Evolutionary conservation across 2,888 invertebrate species (phyloP), one percentile per base, ranked within the genome.

Genomic region (Hedya salicella): DNA sequence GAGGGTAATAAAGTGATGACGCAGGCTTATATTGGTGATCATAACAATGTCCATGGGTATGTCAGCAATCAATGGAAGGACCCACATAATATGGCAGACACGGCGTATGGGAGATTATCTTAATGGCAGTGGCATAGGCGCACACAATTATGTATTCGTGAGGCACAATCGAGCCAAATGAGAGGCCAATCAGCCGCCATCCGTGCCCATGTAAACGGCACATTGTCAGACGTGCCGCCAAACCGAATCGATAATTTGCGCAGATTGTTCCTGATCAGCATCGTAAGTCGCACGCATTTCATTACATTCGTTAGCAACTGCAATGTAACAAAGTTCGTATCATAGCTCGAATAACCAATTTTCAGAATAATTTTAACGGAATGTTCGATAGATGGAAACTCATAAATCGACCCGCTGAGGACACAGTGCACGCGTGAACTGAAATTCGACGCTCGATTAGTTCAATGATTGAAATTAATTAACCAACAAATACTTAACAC

Each of bases 111-210:
- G 74, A 87, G 88, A 91, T 91, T 90, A 91, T 88, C 89, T 88
- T 87, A 88, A 90, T 88, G 85, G 83, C 73, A 71, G 71, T 77
- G 80, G 77, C 78, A 81, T 78, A 76, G 81, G 74, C 73, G 83
- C 77, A 80, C 80, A 79, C 83, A 85, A 90, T 91, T 89, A 91
- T 86, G 89, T 87, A 90, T 90, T 87, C 89, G 85, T 75, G 81
- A 74, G 78, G 83, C 86, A 90, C 89, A 90, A 89, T 87, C 86
- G 87, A 74, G 73, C 82, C 86, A 90, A 91, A 91, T 89, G 91
- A 90, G 88, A 82, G 88, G 85, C 85, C 90, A 89, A 91, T 91
- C 91, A 87, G 85, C 79, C 78, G 73, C 76, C 82, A 79, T 70
- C 78, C 78, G 75, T 76, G 81, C 76, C 69, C 68, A 70, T 70